Conservation (phyloP, 2,113 vertebrate species). For the Melanerpes formicivorus region DNA sequence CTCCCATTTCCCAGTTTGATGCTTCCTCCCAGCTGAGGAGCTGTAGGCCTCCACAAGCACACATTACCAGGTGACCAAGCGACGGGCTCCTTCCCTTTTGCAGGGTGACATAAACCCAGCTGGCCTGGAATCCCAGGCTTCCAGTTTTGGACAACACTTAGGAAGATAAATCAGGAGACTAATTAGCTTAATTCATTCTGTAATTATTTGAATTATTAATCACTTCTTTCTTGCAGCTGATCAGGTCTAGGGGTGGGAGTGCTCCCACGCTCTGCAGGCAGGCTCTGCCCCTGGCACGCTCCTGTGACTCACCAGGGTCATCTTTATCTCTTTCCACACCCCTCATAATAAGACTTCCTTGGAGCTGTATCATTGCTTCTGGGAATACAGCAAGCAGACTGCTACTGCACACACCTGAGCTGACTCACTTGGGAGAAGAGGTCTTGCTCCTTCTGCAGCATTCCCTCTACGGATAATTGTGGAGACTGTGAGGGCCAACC, state of each 20-base stretch:
- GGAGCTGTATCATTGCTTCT: neutral
- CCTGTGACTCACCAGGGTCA: constrained; percentile 15
- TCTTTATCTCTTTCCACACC: constrained; percentile 26
- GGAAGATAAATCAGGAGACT: neutral
- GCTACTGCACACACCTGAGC: neutral
- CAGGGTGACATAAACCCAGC: neutral
- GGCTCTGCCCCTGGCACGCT: neutral
- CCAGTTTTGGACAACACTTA: neutral
- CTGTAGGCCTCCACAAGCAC: neutral
- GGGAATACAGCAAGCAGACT: neutral
- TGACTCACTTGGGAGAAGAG: neutral
- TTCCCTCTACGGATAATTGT: neutral
- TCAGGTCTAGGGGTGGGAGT: neutral
- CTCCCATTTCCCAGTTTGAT: neutral
- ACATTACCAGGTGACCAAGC: neutral
- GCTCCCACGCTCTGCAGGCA: neutral
- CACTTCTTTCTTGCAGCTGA: constrained; percentile 15
- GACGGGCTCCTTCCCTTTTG: neutral
- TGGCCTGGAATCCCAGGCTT: neutral
- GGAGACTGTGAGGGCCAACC: neutral
- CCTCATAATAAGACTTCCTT: constrained; percentile 15
- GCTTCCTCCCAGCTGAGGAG: neutral
- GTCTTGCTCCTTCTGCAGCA: neutral
- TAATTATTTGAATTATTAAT: constrained; percentile 56
- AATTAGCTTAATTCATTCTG: constrained; percentile 52